Conservation (phyloP, 2,797 vertebrate genomes). For the Telmatherina bonti region DNA sequence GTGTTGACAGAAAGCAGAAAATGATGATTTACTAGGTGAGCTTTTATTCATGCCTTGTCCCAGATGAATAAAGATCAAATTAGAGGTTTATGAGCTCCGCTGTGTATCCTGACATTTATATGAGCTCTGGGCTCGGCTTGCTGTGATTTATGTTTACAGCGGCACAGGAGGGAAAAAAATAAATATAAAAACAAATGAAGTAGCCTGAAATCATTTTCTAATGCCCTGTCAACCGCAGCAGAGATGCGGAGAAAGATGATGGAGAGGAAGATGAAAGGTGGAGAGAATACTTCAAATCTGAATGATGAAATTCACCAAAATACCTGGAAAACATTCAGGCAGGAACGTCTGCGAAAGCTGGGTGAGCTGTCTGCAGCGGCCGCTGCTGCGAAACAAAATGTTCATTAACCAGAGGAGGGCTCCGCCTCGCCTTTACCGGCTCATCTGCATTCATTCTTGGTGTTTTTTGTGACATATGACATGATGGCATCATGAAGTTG, state of each 20-base stretch:
- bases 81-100: conserved; percentile 78
- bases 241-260: conserved; percentile 30
- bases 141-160: conserved; percentile 77
- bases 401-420: no score
- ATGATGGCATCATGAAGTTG: no score
- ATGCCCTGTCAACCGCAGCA: conserved; percentile 45
- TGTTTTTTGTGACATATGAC: no score
- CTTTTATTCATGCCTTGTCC: conserved; percentile 72
- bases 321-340: background rate
- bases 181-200: conserved; percentile 67
- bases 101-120: conserved; percentile 79
- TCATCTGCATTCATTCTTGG: no score
- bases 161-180: conserved; percentile 23
- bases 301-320: background rate
- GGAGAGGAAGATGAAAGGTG: conserved; percentile 17
- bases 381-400: no score
- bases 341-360: no score
- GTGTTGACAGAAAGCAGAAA: conserved; percentile 71
- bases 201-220: conserved; percentile 62
- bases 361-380: no score
- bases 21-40: conserved; percentile 74
- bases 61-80: conserved; percentile 81
- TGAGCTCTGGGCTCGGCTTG: conserved; percentile 65
- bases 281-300: background rate
- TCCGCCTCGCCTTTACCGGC: no score